Evolutionary conservation across 2,113 vertebrate species (phyloP).

Genomic region (Nothocercus julius): DNA sequence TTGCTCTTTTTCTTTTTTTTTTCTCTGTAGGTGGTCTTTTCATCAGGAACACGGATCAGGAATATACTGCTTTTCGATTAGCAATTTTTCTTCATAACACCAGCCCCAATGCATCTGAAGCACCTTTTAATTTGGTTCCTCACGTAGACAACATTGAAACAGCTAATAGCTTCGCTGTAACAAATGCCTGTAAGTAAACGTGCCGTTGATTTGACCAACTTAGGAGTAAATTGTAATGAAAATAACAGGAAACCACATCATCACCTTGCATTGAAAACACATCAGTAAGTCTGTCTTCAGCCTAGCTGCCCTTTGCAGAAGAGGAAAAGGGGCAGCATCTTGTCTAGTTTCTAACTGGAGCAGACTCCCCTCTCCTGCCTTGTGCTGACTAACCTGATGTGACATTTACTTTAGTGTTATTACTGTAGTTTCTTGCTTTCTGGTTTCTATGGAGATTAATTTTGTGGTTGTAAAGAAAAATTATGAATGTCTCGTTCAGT

Average conservation of each 20-base stretch:
- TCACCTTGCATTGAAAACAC: not conserved
- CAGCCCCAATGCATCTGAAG: slow-evolving; percentile 97
- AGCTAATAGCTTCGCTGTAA: slow-evolving; percentile 99
- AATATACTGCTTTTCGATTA: slow-evolving; percentile 97
- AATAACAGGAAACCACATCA: not conserved
- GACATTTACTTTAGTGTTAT: slow-evolving; percentile 67
- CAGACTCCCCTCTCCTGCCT: slow-evolving; percentile 23
- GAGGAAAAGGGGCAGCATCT: slow-evolving; percentile 19
- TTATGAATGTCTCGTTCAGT: slow-evolving; percentile 17
- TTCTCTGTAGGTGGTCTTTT: slow-evolving; percentile 91
- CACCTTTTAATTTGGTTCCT: slow-evolving; percentile 98
- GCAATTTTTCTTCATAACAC: slow-evolving; percentile 99
- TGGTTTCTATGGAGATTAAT: slow-evolving; percentile 66
- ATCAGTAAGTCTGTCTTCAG: not conserved
- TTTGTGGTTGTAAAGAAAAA: slow-evolving; percentile 60
- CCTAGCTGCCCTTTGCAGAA: not conserved
- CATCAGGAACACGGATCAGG: slow-evolving; percentile 99
- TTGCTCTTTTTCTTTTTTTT: not conserved
- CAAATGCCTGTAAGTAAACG: slow-evolving; percentile 97
- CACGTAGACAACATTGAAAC: slow-evolving; percentile 99
- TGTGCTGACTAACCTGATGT: slow-evolving; percentile 70
- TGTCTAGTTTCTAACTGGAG: slow-evolving; percentile 40
- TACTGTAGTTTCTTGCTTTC: slow-evolving; percentile 59
- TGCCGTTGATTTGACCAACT: slow-evolving; percentile 30
- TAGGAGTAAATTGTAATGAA: slow-evolving; percentile 37